Base-by-base conservation (phyloP, 2,113 vertebrate genomes). In the Myotis davidii region DNA sequence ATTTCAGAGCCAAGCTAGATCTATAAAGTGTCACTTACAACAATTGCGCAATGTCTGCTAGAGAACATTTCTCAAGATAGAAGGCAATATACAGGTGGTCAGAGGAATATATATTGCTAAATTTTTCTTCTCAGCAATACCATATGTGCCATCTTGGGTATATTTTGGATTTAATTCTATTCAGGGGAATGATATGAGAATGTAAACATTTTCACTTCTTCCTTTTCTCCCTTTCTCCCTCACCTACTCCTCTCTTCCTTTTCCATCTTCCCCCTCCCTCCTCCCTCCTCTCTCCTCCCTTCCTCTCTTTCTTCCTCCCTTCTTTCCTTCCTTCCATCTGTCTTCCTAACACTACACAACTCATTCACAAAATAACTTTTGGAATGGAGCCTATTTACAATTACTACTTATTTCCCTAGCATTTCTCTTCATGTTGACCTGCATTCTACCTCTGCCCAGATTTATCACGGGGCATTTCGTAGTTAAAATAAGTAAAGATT, bases 1-100 rank as follows among this genome's bases (percentile, higher is more conserved):
- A 98, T 59, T 73, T 93, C 32, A 86, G 12, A 82, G 59, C 39
- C 85, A 39, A 93, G 48, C 17, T 12, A 48, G 34, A 56, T 56
- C 48, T 86, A 32, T 74, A 39, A 85, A 94, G 1, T 84, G 21
- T 34, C 61, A 42, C 54, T 93, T 78, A 88, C 17, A 90, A 23
- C 14, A 86, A 64, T 67, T 77, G 34, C 9, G 14, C 6, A 18
- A n/a, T 3, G 85, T 85, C 32, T 65, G 25, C 21, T 29, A 76
- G 16, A 21, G 42, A 90, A 69, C 14, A 54, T 37, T 92, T 90
- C 77, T 85, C 6, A 83, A 90, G 64, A 67, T 54, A 97, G 37
- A 85, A 90, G 56, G 13, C 21, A 83, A 54, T 45, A 76, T 72
- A 56, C 69, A 86, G 48, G 54, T 81, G 34, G 27, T 84, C 61